Percentiles rank a stretch among this genome's conserved stretches.
Conservation (phyloP, 1,140 invertebrate species). For the Neodiprion pinetum region DNA sequence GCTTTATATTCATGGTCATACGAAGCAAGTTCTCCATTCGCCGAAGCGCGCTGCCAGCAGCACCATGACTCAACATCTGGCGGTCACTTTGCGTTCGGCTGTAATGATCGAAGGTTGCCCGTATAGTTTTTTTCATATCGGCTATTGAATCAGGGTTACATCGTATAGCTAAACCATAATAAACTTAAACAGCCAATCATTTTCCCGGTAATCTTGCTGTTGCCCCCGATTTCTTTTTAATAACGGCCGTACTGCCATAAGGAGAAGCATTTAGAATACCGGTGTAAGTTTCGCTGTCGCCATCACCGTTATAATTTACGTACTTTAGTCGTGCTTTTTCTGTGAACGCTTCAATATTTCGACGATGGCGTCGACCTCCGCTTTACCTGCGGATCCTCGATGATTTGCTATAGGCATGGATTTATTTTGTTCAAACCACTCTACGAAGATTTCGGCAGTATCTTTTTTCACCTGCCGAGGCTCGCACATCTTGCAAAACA, state of each 20-base stretch:
- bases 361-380: no score
- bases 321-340: neutral
- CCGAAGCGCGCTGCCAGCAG: constrained; percentile 14
- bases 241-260: neutral
- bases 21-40: neutral
- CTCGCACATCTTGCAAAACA: no score
- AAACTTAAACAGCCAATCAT: neutral
- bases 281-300: neutral
- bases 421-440: no score
- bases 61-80: constrained; percentile 19
- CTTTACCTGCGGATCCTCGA: no score
- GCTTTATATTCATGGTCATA: constrained; percentile 21
- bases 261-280: constrained; percentile 6
- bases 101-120: neutral
- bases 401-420: no score
- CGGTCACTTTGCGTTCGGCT: constrained; percentile 6
- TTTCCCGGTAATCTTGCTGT: neutral
- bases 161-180: neutral
- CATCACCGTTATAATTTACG: neutral
- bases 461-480: no score
- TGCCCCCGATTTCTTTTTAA: constrained; percentile 29
- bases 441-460: no score
- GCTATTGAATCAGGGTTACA: neutral
- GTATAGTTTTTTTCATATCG: neutral
- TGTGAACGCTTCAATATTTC: no score